Percentiles rank a stretch among this genome's conserved stretches.
Evolutionary conservation across 2,888 invertebrate species (phyloP).

Genomic region (Agrilus mali): DNA sequence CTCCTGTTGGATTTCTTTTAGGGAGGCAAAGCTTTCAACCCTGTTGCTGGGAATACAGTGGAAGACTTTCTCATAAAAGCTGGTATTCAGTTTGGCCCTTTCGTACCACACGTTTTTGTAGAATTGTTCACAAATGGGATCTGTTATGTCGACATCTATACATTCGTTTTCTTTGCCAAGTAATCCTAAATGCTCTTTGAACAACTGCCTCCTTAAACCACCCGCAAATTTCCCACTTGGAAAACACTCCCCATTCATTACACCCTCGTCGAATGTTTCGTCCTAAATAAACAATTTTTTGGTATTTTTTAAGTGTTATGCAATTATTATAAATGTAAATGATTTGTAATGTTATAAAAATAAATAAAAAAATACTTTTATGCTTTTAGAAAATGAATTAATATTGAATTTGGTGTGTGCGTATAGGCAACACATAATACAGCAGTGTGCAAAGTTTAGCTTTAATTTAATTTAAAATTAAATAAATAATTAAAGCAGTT

Average conservation of each 20-base stretch:
- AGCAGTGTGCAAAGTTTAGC: background rate
- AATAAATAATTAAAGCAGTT: background rate
- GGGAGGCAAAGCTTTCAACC: constrained; percentile 62
- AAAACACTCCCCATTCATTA: constrained; percentile 71
- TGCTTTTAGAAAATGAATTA: too few relatives aligned
- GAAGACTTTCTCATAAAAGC: constrained; percentile 84
- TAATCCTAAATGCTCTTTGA: constrained; percentile 84
- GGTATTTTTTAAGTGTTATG: too few relatives aligned
- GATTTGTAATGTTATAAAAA: too few relatives aligned
- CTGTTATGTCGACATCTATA: constrained; percentile 49
- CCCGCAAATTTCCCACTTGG: constrained; percentile 81
- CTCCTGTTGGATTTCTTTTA: constrained; percentile 65
- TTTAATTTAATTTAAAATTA: background rate
- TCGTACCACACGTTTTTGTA: constrained; percentile 75
- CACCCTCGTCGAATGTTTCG: constrained; percentile 63
- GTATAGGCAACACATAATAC: background rate
- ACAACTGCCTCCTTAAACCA: constrained; percentile 69
- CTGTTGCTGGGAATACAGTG: constrained; percentile 79
- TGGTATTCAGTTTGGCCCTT: constrained; percentile 71
- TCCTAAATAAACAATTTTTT: background rate
- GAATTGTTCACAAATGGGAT: constrained; percentile 71
- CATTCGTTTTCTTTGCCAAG: constrained; percentile 34
- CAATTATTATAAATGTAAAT: too few relatives aligned
- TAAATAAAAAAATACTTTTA: too few relatives aligned
- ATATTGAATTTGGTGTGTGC: too few relatives aligned